Base-by-base conservation (phyloP, 2,888 invertebrate species). In the Torymus aiolomorphi region DNA sequence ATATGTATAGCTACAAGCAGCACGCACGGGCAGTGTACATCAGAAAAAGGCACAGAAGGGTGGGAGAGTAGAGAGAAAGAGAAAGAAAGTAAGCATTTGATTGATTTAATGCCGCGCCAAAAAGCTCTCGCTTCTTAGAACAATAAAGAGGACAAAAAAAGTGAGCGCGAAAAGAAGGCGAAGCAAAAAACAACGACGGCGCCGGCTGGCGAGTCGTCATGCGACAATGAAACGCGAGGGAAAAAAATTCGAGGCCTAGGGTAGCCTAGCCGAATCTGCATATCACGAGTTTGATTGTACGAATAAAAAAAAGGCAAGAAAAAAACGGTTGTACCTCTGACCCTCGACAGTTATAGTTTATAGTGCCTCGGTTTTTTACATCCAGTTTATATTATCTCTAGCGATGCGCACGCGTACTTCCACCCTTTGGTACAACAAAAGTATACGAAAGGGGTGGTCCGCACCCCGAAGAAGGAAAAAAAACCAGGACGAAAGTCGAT, bases 101-200 rank as follows among this genome's bases (percentile, higher is more conserved):
- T 81, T 81, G 78, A 81, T 78, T 78, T 81, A 81, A 59, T 72
- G 76, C 72, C 59, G 81, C 57, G 72, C 71, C 78, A 71, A 78
- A 78, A 73, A 24, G 74, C 56, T 31, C 18, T 13, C 54, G 61
- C 62, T 62, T 61, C 78, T 65, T 57, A 62, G 77, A 80, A 75
- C 74, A 71, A 74, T 78, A 62, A 69, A 51, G 18, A 42, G 14
- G 31, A 24, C 20, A 62, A 62, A 61, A 56, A 62, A 69, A 51
- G 51, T 12, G n/a, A 14, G 14, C 20, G 18, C 2, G 18, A 18
- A 57, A 65, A 70, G 65, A 71, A 61, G 31, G 62, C 24, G 54
- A 18, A n/a, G 52, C 24, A 52, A 54, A 62, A 72, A 59, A 57
- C 8, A 1, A 5, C 42, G 42, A 10, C 8, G 31, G 49, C 57